These are phyloP conservation scores for Brachyhypopomus gauderio DNA, from an alignment of 2,113 vertebrate species.

Conservation along the genomic window DNA sequence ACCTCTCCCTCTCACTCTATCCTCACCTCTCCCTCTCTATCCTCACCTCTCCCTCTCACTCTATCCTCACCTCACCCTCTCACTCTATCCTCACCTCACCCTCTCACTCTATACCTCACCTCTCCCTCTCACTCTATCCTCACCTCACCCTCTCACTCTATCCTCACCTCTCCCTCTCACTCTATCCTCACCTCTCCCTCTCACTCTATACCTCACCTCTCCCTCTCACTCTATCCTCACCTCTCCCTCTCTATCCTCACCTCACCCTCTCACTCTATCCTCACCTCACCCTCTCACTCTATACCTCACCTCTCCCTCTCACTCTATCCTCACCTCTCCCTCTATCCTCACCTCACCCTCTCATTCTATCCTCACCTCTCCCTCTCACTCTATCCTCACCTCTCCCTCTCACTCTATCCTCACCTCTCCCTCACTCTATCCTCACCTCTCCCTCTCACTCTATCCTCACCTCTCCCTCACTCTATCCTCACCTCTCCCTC, in stretches of 20 bases:
- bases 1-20: slow-evolving; percentile 9
- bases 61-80: not conserved
- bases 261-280: not conserved
- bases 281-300: too few species aligned
- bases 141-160: not conserved
- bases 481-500: too few species aligned
- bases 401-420: not conserved
- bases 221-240: not conserved
- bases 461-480: not conserved
- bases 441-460: not conserved
- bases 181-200: slow-evolving; percentile 1
- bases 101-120: too few species aligned
- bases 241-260: too few species aligned
- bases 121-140: too few species aligned
- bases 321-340: not conserved
- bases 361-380: not conserved
- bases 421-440: too few species aligned
- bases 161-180: not conserved
- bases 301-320: too few species aligned
- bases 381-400: too few species aligned
- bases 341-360: too few species aligned
- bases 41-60: not conserved
- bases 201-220: not conserved
- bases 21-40: too few species aligned
- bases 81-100: not conserved